These are phyloP conservation scores for Epiperipatus broadwayi DNA, from an alignment of 2,888 invertebrate genomes.

Conservation along the genomic window DNA sequence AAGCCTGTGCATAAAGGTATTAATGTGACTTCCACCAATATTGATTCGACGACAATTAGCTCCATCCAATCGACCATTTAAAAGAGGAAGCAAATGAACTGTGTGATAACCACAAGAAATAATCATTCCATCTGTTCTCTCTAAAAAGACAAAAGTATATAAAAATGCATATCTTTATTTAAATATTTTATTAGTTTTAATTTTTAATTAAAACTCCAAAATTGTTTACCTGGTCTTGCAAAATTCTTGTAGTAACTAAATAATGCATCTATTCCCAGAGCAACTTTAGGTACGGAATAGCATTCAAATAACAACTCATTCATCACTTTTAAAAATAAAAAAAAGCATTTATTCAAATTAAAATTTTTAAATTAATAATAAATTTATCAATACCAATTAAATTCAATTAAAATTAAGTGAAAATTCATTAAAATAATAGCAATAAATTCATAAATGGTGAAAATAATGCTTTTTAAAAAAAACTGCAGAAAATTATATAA, in stretches of 20 bases:
- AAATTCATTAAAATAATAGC: no score
- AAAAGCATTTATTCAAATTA: slow-evolving; percentile 12
- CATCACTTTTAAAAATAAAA: slow-evolving; percentile 49
- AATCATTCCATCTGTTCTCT: slow-evolving; percentile 42
- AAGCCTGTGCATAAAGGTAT: slow-evolving; percentile 60
- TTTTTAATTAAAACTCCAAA: slow-evolving; percentile 24
- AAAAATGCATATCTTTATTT: not conserved
- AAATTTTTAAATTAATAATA: slow-evolving; percentile 7
- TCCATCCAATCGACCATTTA: slow-evolving; percentile 39
- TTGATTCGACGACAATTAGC: slow-evolving; percentile 59
- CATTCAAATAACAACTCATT: slow-evolving; percentile 82
- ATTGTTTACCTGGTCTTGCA: no score
- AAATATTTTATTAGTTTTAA: slow-evolving; percentile 4
- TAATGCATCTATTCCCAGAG: slow-evolving; percentile 68
- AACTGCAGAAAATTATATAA: no score
- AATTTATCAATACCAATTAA: not conserved
- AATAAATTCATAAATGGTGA: no score
- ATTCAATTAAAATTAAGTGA: no score
- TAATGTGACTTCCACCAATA: slow-evolving; percentile 67
- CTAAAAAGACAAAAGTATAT: slow-evolving; percentile 18
- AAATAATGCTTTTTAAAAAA: no score
- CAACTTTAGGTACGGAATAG: slow-evolving; percentile 62
- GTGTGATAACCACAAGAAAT: slow-evolving; percentile 70
- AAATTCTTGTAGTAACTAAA: slow-evolving; percentile 45
- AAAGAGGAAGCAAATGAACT: slow-evolving; percentile 64